A percentile compares a stretch with the other conserved stretches of the same genome.
These are phyloP conservation scores for Stramonita haemastoma DNA, from an alignment of 2,888 invertebrate species.

Conservation along the genomic window DNA sequence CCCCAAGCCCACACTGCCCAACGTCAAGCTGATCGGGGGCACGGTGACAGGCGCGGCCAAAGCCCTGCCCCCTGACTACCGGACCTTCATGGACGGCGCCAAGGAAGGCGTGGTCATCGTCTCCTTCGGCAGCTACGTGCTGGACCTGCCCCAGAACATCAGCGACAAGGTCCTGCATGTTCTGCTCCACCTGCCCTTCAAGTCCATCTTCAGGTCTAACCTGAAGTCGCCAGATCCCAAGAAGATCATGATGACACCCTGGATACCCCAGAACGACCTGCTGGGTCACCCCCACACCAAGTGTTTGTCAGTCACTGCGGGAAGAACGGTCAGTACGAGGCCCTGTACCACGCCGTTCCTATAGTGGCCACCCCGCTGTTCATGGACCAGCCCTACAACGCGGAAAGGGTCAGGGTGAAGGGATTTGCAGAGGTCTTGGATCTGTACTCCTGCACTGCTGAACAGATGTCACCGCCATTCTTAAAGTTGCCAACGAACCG, in stretches of 20 bases:
- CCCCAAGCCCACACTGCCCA: conserved; percentile 53
- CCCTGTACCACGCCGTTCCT: conserved; percentile 63
- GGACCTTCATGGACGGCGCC: conserved; percentile 46
- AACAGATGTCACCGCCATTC: conserved; percentile 25
- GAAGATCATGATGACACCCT: conserved; percentile 51
- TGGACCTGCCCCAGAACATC: conserved; percentile 37
- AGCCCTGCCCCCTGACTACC: conserved; percentile 48
- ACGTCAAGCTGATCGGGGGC: conserved; percentile 55
- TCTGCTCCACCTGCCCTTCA: conserved; percentile 47
- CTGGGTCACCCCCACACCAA: conserved; percentile 56
- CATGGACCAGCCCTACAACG: conserved; percentile 52
- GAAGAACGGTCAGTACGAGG: conserved; percentile 61
- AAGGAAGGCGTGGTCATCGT: conserved; percentile 54
- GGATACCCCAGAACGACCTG: conserved; percentile 63
- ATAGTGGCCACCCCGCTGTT: conserved; percentile 57
- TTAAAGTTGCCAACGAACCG: conserved; percentile 31
- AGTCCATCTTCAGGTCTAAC: conserved; percentile 49
- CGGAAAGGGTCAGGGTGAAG: conserved; percentile 39
- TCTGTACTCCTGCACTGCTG: conserved; percentile 24
- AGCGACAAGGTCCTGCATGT: conserved; percentile 43
- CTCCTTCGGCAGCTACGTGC: conserved; percentile 54
- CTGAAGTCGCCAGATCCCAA: conserved; percentile 46
- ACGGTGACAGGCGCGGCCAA: conserved; percentile 51
- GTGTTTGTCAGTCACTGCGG: conserved; percentile 66
- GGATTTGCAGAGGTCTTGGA: conserved; percentile 37